These are phyloP conservation scores for Thaleichthys pacificus DNA, from an alignment of 2,797 vertebrate genomes.

Conservation along the genomic window DNA sequence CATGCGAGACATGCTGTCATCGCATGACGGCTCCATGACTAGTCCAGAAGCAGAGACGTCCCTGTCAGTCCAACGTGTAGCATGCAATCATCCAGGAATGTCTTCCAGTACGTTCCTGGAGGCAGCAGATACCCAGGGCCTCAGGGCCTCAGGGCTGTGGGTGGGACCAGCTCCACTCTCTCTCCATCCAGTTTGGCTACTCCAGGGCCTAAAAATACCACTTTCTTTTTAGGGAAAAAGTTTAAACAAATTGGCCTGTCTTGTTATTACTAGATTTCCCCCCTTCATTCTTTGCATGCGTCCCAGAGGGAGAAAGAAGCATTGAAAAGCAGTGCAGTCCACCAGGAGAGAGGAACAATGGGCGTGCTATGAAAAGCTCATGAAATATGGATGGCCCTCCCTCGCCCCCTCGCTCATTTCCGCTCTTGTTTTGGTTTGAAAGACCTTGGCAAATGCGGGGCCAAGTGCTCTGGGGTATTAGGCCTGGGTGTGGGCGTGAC, in stretches of 20 bases:
- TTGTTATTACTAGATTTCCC: slow-evolving; percentile 9
- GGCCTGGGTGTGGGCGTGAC: slow-evolving; percentile 3
- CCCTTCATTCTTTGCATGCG: slow-evolving; percentile 1
- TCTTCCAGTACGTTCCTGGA: slow-evolving; percentile 44
- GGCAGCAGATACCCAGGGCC: background rate
- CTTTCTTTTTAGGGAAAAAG: background rate
- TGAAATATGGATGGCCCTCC: slow-evolving; percentile 21
- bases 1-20: slow-evolving; percentile 71
- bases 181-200: background rate
- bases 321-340: slow-evolving; percentile 9
- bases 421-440: slow-evolving; percentile 33
- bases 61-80: slow-evolving; percentile 49
- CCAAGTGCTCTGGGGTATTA: slow-evolving; percentile 25
- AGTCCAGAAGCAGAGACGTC: slow-evolving; percentile 64
- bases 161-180: background rate
- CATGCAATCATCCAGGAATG: slow-evolving; percentile 66
- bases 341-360: slow-evolving; percentile 25
- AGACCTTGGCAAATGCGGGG: slow-evolving; percentile 26
- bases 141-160: background rate
- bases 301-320: slow-evolving; percentile 11
- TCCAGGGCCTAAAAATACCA: background rate
- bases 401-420: slow-evolving; percentile 9
- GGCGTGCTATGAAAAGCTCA: slow-evolving; percentile 18
- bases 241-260: background rate
- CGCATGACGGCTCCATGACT: slow-evolving; percentile 57